These are phyloP conservation scores for Cygnus buccinator DNA, from an alignment of 2,113 vertebrate species.

Conservation along the genomic window DNA sequence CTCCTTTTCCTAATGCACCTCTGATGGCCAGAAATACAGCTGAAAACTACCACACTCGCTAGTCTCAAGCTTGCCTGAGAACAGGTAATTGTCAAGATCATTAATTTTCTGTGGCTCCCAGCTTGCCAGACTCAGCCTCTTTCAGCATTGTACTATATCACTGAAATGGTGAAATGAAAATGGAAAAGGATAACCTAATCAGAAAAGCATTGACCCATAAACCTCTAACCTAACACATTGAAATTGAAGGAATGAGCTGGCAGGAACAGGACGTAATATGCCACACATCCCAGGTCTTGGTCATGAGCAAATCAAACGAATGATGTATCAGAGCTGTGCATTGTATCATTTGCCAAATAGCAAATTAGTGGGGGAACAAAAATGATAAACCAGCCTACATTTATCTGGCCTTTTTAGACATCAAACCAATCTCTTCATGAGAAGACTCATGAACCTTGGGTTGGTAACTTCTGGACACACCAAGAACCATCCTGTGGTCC, in stretches of 20 bases:
- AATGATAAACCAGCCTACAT: background rate
- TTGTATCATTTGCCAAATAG: background rate
- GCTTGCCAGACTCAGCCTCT: background rate
- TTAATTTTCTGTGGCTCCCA: background rate
- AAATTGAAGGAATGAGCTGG: background rate
- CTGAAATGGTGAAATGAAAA: background rate
- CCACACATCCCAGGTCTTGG: background rate
- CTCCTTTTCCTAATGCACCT: background rate
- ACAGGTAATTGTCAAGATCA: background rate
- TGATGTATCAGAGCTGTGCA: background rate
- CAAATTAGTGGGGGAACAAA: background rate
- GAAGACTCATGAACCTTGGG: background rate
- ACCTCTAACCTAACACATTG: background rate
- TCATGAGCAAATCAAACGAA: background rate
- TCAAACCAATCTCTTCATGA: background rate
- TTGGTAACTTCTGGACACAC: background rate
- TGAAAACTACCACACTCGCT: background rate
- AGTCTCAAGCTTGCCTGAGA: background rate
- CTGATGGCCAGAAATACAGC: background rate
- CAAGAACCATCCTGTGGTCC: background rate
- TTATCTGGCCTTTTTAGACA: background rate
- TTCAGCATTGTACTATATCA: background rate
- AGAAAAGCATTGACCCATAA: background rate
- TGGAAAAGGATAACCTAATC: background rate
- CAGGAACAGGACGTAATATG: background rate